phyloP scores from a whole-genome alignment of 2,113 vertebrate species.

The human (Homo sapiens) region GRCh38 chr7:50150501-50151000 shows the following conservation, averaged over 20 bases:
- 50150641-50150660: not conserved
- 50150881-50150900: too few species aligned
- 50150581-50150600: not conserved
- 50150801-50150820: not conserved
- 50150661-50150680: too few species aligned
- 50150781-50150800: not conserved
- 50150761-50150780: not conserved
- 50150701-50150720: not conserved
- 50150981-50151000: not conserved
- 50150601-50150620: accelerated
- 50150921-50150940: not conserved
- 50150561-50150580: not conserved
- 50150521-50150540: too few species aligned
- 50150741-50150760: not conserved
- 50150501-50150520: not conserved
- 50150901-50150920: not conserved
- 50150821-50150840: too few species aligned
- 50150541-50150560: accelerated
- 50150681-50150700: not conserved
- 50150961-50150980: not conserved
- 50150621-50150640: not conserved
- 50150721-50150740: not conserved
- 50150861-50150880: not conserved
- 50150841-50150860: not conserved
- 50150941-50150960: not conserved